Evolutionary conservation across 2,113 vertebrate genomes (phyloP), one percentile per base, ranked within the genome.

Genomic region (Sorex araneus): DNA sequence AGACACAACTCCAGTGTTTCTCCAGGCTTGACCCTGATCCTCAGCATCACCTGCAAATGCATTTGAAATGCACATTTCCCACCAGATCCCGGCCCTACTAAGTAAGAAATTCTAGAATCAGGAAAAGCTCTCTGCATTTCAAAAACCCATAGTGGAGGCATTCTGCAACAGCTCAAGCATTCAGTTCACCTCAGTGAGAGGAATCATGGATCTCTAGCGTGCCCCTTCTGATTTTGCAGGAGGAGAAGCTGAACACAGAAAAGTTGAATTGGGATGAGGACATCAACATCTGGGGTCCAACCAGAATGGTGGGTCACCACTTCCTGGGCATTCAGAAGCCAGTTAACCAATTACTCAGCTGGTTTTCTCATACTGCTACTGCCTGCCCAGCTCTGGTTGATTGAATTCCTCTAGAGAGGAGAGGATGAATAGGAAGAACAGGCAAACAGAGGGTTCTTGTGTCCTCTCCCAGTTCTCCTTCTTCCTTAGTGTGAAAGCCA

Each of bases 141-240:
- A 69, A 50, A 3, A 25, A 60, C 50, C 2, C 50, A 34, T 30
- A 11, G 36, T 12, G 11, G 57, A 60, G 57, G 10, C 57, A 54
- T 18, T 64, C 21, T 18, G 2, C 40, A 1, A 4, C 8, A 3
- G 0, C 50, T 71, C 5, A 7, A 8, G 32, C 0, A 13, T 40
- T 54, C 69, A 47, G 27, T 43, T 15, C 13, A 50, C 9, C 18
- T 6, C 19, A 23, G 18, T 60, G 19, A 60, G 19, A 60, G 21
- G 21, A 60, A 60, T 60, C 18, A 60, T 60, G 57, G 57, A 6
- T 45, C 64, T 13, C 70, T 23, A 11, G 27, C 15, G 32, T 21
- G 12, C 6, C 1, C 57, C 34, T 73, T 32, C 27, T 25, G 50
- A 54, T 34, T 28, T 45, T 16, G 18, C 16, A n/a, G 40, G 28